Evolutionary conservation across 1,140 invertebrate species (phyloP).

Genomic region (Halesus radiatus): DNA sequence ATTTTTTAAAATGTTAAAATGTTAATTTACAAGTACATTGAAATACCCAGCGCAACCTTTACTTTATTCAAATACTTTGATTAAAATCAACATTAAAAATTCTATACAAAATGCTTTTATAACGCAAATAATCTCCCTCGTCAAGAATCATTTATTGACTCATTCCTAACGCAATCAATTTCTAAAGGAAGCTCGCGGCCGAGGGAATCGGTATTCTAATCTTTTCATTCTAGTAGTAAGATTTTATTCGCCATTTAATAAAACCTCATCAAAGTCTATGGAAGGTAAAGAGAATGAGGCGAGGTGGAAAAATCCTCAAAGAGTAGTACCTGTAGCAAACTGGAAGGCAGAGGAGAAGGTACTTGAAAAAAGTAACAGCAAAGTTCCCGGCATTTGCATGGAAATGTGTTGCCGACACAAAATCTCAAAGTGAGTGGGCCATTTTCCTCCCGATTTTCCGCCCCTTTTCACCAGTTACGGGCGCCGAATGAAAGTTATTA

Average conservation of each 20-base stretch:
- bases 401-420: conserved; percentile 32
- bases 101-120: neutral
- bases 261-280: conserved; percentile 27
- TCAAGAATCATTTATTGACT: conserved; percentile 18
- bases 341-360: neutral
- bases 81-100: conserved; percentile 1
- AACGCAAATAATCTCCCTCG: neutral
- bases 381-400: conserved; percentile 6
- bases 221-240: conserved; percentile 21
- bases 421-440: conserved; percentile 15
- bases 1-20: neutral
- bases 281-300: neutral
- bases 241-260: conserved; percentile 29
- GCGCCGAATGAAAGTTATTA: conserved; percentile 37
- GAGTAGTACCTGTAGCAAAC: neutral
- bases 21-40: neutral
- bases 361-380: conserved; percentile 17
- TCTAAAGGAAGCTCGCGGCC: conserved; percentile 13
- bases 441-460: neutral
- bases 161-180: conserved; percentile 30
- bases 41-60: neutral
- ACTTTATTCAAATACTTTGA: neutral
- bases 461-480: conserved; percentile 8
- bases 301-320: conserved; percentile 20
- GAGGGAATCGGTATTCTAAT: conserved; percentile 27